Evolutionary conservation across 1,140 invertebrate genomes (phyloP).

Genomic region (Cydia fagiglandana): DNA sequence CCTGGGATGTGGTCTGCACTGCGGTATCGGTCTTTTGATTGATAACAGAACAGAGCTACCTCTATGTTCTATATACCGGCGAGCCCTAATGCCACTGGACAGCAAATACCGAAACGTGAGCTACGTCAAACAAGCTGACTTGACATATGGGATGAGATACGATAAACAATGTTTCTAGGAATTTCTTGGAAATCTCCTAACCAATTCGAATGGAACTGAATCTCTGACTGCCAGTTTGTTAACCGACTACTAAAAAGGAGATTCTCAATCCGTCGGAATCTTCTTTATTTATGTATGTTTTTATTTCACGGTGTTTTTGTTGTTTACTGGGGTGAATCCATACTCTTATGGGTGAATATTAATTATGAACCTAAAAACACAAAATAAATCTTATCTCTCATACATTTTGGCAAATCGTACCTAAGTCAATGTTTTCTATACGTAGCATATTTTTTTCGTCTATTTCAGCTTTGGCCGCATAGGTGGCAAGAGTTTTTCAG

Average conservation of each 20-base stretch:
- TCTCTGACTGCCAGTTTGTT: not conserved
- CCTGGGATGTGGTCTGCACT: not conserved
- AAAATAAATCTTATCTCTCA: too few species aligned
- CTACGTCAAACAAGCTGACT: constrained; percentile 17
- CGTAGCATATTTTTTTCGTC: too few species aligned
- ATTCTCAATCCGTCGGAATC: too few species aligned
- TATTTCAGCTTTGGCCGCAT: too few species aligned
- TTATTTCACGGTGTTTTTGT: not conserved
- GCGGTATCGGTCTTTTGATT: constrained; percentile 8
- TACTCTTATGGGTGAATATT: too few species aligned
- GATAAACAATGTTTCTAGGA: not conserved
- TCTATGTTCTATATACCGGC: constrained; percentile 12
- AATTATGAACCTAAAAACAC: too few species aligned
- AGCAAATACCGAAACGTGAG: not conserved
- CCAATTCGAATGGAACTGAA: not conserved
- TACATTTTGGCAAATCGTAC: too few species aligned
- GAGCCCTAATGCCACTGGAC: constrained; percentile 6
- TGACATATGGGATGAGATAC: constrained; percentile 10
- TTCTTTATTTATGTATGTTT: too few species aligned
- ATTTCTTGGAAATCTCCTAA: not conserved
- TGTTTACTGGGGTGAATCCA: too few species aligned
- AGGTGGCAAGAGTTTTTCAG: too few species aligned
- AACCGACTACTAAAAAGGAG: too few species aligned
- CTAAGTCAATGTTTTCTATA: too few species aligned
- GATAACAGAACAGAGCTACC: constrained; percentile 15